Evolutionary conservation across 2,113 vertebrate species (phyloP), one percentile per base, ranked within the genome.

Genomic region (Crotalus tigris): DNA sequence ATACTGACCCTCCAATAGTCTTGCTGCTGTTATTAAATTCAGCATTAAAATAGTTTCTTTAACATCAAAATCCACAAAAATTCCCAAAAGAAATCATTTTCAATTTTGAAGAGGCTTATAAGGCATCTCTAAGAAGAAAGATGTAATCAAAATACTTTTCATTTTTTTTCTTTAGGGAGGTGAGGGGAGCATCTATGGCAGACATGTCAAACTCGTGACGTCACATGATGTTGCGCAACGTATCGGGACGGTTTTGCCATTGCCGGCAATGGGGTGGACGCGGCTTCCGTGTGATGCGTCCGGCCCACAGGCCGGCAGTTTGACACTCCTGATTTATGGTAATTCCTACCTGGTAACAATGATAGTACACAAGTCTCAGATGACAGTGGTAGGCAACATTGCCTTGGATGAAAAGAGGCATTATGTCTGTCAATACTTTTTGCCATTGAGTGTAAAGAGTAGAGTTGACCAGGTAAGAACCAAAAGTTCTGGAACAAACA

Each of bases 171-270:
- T 44, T 81, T 44, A 21, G 75, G 17, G 17, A 44, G 0, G 33
- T 2, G 17, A 39, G 33, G 33, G 64, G 33, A 69, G 4, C 29
- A n/a, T n/a, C 29, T 64, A 64, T 64, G 54, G 54, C 54, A 49
- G 46, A 49, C 46, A 49, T 49, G 46, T 49, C 5, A 49, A 7
- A 49, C 1, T 49, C 46, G 46, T 1, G 46, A 49, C 0, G 1
- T 49, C 46, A 49, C 5, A 1, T 49, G 46, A 49, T 0, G 5
- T 49, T 0, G 5, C 46, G 1, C 5, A 49, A 49, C 1, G 1
- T 49, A 49, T 49, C 46, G 1, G 46, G 46, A 6, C 5, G 5
- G 46, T 46, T 46, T 46, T 46, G 46, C 46, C 5, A 46, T 46
- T 46, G 46, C 46, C 4, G 46, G 46, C 46, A 46, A 46, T 5